Percentiles rank a stretch among this genome's conserved stretches.
phyloP scores from a whole-genome alignment of 2,797 vertebrate species.

The Microctenopoma steveboyesi region DNA sequence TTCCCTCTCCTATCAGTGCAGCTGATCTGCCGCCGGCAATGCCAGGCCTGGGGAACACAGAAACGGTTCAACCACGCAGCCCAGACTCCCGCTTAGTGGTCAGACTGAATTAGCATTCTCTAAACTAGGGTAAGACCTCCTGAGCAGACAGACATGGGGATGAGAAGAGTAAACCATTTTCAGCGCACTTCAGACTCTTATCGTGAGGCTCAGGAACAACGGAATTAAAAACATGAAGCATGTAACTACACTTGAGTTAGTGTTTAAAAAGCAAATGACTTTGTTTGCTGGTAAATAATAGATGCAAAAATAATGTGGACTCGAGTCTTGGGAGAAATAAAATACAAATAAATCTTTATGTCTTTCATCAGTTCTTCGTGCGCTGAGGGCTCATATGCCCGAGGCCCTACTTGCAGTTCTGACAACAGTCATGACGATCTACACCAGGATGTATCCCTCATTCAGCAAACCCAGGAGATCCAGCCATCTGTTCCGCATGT shows the following conservation, averaged over 20 bases:
- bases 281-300: slow-evolving; percentile 44
- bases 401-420: slow-evolving; percentile 52
- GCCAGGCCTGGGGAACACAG: slow-evolving; percentile 68
- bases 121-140: slow-evolving; percentile 67
- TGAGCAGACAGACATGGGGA: slow-evolving; percentile 39
- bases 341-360: slow-evolving; percentile 6
- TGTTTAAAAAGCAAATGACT: slow-evolving; percentile 38
- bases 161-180: slow-evolving; percentile 44
- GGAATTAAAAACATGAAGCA: slow-evolving; percentile 23
- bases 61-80: slow-evolving; percentile 73
- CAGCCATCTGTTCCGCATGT: slow-evolving; percentile 41
- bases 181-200: slow-evolving; percentile 34
- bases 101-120: slow-evolving; percentile 77
- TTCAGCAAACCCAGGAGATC: slow-evolving; percentile 33
- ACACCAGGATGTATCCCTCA: slow-evolving; percentile 20
- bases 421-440: slow-evolving; percentile 49
- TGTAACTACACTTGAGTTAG: slow-evolving; percentile 34
- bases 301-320: slow-evolving; percentile 41
- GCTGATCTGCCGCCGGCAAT: slow-evolving; percentile 74
- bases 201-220: slow-evolving; percentile 39
- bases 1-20: slow-evolving; percentile 73
- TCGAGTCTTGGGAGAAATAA: slow-evolving; percentile 20
- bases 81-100: slow-evolving; percentile 73
- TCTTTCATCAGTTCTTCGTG: background rate
- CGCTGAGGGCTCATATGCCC: slow-evolving; percentile 19